phyloP scores from a whole-genome alignment of 2,888 invertebrate genomes.

The Podotricha telesiphe region DNA sequence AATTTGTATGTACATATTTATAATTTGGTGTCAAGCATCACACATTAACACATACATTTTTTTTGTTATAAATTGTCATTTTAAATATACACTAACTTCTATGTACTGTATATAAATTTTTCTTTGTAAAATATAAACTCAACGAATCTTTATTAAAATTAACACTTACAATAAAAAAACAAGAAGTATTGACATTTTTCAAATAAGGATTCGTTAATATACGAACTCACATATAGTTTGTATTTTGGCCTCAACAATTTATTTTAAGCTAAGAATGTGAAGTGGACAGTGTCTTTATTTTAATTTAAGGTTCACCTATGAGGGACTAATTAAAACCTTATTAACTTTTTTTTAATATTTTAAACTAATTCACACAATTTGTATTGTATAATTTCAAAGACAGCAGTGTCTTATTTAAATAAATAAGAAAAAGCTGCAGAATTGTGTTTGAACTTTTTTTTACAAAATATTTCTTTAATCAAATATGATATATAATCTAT shows the following conservation, averaged over 20 bases:
- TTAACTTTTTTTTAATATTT: conserved; percentile 3
- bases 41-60: conserved; percentile 59
- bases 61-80: conserved; percentile 34
- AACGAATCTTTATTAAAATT: conserved; percentile 44
- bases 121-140: conserved; percentile 28
- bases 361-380: neutral
- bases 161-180: neutral
- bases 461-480: no score
- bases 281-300: conserved; percentile 73
- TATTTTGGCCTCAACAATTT: conserved; percentile 44
- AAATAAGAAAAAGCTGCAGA: no score
- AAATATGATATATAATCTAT: no score
- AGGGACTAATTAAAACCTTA: conserved; percentile 62
- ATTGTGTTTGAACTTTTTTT: no score
- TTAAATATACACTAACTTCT: conserved; percentile 23
- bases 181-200: conserved; percentile 9
- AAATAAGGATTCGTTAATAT: conserved; percentile 57
- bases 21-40: conserved; percentile 53
- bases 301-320: conserved; percentile 59
- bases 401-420: no score
- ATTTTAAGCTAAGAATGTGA: conserved; percentile 74
- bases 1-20: conserved; percentile 48
- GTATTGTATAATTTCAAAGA: no score
- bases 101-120: conserved; percentile 22
- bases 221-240: conserved; percentile 32